A percentile compares a stretch with the other conserved stretches of the same genome.
phyloP scores from a whole-genome alignment of 2,113 vertebrate species.

The Grammomys dolichurus region DNA sequence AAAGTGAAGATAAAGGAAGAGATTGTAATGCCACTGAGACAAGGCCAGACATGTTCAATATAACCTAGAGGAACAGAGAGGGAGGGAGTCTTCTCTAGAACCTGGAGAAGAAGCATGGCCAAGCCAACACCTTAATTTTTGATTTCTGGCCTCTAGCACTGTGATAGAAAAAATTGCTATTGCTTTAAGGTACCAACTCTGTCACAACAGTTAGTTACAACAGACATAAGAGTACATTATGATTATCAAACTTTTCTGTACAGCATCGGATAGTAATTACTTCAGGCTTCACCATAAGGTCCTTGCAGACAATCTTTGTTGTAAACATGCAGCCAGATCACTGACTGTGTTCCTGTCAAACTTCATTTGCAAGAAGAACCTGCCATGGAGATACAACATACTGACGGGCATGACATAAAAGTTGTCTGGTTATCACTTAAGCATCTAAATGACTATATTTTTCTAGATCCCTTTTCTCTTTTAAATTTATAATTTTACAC shows the following conservation, averaged over 20 bases:
- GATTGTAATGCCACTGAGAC: neutral
- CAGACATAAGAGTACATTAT: conserved; percentile 11
- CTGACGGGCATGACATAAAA: neutral
- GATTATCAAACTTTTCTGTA: conserved; percentile 32
- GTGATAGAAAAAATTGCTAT: conserved; percentile 36
- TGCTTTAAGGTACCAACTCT: conserved; percentile 26
- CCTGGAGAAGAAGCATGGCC: neutral
- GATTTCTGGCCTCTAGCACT: conserved; percentile 11
- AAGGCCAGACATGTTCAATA: neutral
- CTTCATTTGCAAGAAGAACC: conserved; percentile 54
- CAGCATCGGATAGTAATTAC: conserved; percentile 9
- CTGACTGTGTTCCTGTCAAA: conserved; percentile 35
- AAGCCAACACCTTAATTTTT: neutral
- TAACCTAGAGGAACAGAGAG: neutral
- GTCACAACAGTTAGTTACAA: neutral
- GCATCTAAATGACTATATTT: neutral
- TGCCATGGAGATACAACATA: neutral
- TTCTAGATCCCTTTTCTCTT: conserved; percentile 12
- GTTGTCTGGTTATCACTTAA: neutral
- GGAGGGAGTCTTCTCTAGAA: neutral
- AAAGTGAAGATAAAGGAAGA: neutral
- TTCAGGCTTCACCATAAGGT: neutral
- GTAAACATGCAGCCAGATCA: neutral
- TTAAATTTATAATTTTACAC: conserved; percentile 31
- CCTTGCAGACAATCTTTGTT: neutral